Evolutionary conservation across 1,140 invertebrate species (phyloP).

Genomic region (Trichonephila inaurata): DNA sequence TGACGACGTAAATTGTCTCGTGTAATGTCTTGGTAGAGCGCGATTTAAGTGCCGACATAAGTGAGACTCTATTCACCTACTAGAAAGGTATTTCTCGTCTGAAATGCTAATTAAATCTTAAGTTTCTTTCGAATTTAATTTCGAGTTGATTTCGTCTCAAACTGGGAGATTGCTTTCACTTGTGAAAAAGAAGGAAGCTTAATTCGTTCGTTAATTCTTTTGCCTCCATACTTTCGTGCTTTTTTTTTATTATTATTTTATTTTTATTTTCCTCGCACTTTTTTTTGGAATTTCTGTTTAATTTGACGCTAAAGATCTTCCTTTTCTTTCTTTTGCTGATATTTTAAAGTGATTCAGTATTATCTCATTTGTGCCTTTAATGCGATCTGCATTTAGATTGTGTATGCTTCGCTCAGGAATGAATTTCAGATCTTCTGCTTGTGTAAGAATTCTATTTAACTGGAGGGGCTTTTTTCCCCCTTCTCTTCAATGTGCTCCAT

Average conservation of each 20-base stretch:
- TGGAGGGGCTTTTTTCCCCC: no score
- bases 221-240: neutral
- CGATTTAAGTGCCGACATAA: constrained; percentile 48
- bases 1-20: constrained; percentile 54
- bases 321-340: neutral
- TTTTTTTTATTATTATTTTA: neutral
- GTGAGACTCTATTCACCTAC: constrained; percentile 30
- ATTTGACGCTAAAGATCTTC: neutral
- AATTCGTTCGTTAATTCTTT: constrained; percentile 21
- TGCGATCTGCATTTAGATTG: neutral
- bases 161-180: neutral
- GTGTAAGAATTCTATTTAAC: no score
- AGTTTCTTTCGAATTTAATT: constrained; percentile 51
- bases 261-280: neutral
- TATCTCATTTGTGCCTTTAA: neutral
- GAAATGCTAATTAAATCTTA: constrained; percentile 49
- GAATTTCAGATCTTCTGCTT: no score
- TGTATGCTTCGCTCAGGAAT: neutral
- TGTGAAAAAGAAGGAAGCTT: neutral
- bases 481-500: no score
- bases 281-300: constrained; percentile 13
- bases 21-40: constrained; percentile 37
- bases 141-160: constrained; percentile 46
- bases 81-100: neutral
- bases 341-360: neutral